Base-by-base conservation (phyloP, 2,797 vertebrate genomes). In the Menidia menidia region DNA sequence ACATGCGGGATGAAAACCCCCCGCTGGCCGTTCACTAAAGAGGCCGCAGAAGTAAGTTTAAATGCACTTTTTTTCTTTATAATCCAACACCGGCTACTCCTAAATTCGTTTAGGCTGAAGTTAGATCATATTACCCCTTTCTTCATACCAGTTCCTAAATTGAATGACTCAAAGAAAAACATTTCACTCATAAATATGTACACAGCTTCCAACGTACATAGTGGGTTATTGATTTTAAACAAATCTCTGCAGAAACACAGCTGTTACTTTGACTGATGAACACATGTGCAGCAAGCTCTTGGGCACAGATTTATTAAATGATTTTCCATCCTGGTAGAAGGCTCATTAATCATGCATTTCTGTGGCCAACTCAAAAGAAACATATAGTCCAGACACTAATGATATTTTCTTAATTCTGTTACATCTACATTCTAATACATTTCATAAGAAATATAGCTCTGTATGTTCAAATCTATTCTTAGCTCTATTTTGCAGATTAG, bases 1-100 rank as follows among this genome's bases (percentile, higher is more conserved):
- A 76, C 62, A 75, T 48, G 45, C 39, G 41, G 57, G 48, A 48
- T 60, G 31, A 65, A 75, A 68, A 71, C 57, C 54, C 39, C 57
- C 35, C 50, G 52, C 14, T 60, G 63, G 60, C 39, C 33, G 19
- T 44, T 18, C 33, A 31, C 47, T 35, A 6, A 44, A 47, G 41
- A 41, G 30, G 31, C 25, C 1, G 32, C 58, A 54, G 6, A 55
- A 63, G 25, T 50, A 1, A 31, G 18, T 63, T 61, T 39, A 59
- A 60, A 64, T 56, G 4, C 11, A 61, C 33, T 25, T 61, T 69
- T 48, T 25, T 18, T 11, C 8, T 66, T 50, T 67, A 39, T 66
- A 74, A 63, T 65, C 9, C 18, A 67, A 67, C 53, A 32, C 53
- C 32, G 58, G 10, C 14, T 48, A 32, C 52, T 64, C 30, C 72